A percentile compares a stretch with the other conserved stretches of the same genome.
Conservation (phyloP, 1,140 invertebrate species). For the Neodiprion virginianus region DNA sequence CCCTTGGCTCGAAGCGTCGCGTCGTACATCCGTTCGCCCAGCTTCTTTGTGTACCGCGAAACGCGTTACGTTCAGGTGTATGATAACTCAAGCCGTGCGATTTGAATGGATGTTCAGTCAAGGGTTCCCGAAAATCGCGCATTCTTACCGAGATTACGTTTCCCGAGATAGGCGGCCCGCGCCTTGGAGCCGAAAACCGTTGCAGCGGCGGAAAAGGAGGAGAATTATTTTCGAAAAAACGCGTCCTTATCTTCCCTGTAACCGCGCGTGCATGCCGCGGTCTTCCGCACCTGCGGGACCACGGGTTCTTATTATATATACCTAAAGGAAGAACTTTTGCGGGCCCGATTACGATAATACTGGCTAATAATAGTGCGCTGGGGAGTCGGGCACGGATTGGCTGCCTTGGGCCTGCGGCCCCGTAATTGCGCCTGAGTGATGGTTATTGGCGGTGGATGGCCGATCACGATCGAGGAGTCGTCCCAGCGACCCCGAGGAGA, state of each 20-base stretch:
- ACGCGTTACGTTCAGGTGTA: neutral
- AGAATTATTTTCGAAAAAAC: no score
- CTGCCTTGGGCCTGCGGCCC: conserved; percentile 33
- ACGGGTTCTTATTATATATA: conserved; percentile 3
- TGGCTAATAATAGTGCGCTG: conserved; percentile 54
- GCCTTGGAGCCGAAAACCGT: no score
- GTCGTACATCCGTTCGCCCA: no score
- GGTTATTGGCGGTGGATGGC: conserved; percentile 50
- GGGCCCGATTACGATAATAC: conserved; percentile 48
- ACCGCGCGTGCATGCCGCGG: no score
- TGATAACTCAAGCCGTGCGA: neutral
- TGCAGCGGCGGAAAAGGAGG: no score
- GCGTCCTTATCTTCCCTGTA: no score
- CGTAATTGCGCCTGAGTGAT: conserved; percentile 48
- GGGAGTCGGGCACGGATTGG: conserved; percentile 40
- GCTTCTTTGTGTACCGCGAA: no score
- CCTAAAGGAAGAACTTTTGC: neutral
- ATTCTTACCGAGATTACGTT: neutral
- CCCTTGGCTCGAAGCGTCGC: neutral
- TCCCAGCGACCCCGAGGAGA: conserved; percentile 22
- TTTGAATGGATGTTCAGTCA: neutral
- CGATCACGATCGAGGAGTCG: conserved; percentile 45
- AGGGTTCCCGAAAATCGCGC: neutral
- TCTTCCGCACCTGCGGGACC: neutral
- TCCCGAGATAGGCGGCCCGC: neutral